phyloP scores from a whole-genome alignment of 2,113 vertebrate species.

The Barnardius zonarius region DNA sequence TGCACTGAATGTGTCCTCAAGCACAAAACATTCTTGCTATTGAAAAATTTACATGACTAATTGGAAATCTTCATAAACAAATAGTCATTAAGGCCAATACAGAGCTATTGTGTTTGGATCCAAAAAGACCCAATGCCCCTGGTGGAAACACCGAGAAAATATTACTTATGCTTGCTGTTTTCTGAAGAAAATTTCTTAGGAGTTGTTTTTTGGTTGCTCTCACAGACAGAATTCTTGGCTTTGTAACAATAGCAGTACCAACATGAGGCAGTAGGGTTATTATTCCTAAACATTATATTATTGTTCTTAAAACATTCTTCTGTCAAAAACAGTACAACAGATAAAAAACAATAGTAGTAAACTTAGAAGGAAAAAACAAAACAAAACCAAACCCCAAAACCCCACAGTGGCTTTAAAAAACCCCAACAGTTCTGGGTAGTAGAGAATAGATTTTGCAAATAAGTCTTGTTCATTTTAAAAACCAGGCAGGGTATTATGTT shows the following conservation, averaged over 20 bases:
- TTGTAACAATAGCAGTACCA: not conserved
- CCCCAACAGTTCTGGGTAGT: not conserved
- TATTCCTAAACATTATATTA: not conserved
- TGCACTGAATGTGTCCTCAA: not conserved
- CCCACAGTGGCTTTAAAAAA: not conserved
- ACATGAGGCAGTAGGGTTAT: not conserved
- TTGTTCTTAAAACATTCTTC: not conserved
- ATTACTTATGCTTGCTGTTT: not conserved
- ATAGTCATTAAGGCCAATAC: not conserved
- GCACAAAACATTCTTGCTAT: not conserved
- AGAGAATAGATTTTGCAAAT: not conserved
- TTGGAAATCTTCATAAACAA: not conserved
- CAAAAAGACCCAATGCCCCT: not conserved
- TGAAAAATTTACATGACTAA: not conserved
- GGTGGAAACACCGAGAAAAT: not conserved
- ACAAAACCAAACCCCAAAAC: not conserved
- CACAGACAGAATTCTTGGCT: not conserved
- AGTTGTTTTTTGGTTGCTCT: not conserved
- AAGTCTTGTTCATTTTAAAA: not conserved
- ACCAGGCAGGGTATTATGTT: not conserved
- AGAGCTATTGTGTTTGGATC: not conserved
- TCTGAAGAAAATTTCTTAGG: not conserved
- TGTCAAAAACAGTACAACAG: not conserved
- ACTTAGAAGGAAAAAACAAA: not conserved
- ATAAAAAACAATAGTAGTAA: not conserved